Conservation (phyloP, 2,113 vertebrate species). For the Stictonetta naevosa region DNA sequence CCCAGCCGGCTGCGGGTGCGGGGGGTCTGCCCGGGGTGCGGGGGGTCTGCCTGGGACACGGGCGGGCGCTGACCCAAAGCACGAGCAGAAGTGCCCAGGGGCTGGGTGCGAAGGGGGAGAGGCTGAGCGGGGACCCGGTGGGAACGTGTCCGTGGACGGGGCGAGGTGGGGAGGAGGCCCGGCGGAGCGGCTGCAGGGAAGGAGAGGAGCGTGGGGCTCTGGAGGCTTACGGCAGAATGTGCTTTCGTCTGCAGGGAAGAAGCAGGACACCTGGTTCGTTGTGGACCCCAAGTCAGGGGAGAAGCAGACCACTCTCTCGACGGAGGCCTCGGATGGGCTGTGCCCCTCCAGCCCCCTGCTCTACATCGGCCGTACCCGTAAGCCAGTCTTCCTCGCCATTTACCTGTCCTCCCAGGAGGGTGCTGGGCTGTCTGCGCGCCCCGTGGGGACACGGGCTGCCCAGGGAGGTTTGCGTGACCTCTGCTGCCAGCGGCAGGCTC, state of each 20-base stretch:
- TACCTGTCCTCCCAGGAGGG: fast-evolving
- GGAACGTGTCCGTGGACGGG: fast-evolving
- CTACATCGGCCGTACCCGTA: constrained; percentile 94
- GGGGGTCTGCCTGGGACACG: background rate
- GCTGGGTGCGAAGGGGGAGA: background rate
- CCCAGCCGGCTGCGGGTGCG: too few species aligned
- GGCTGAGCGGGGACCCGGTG: fast-evolving
- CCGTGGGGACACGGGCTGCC: too few species aligned
- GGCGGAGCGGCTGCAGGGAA: fast-evolving
- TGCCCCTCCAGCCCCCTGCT: constrained; percentile 87
- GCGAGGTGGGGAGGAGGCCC: fast-evolving
- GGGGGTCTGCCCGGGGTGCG: background rate
- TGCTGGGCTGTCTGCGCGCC: background rate
- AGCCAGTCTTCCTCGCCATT: background rate
- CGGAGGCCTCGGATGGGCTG: constrained; percentile 85
- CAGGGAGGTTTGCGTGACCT: too few species aligned
- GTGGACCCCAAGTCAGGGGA: constrained; percentile 95
- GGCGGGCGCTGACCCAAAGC: background rate
- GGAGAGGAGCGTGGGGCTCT: fast-evolving
- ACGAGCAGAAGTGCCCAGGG: background rate
- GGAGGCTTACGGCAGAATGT: background rate
- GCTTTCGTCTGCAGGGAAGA: constrained; percentile 83
- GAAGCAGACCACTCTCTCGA: constrained; percentile 91
- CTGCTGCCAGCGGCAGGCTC: background rate
- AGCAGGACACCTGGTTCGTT: constrained; percentile 94